Evolutionary conservation across 2,797 vertebrate species (phyloP).

Genomic region (Ciconia nigra): DNA sequence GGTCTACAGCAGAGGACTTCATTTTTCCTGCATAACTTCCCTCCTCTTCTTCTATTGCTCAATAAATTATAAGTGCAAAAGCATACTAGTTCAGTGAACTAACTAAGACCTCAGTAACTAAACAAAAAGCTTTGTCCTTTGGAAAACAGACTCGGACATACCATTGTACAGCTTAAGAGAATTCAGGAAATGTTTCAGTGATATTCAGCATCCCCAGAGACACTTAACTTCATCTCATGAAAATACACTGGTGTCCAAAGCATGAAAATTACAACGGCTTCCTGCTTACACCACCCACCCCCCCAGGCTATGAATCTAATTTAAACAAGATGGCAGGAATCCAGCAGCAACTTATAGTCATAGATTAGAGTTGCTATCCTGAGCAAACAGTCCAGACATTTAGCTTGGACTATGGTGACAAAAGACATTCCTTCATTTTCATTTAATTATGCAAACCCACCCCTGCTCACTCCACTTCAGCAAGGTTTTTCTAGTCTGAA

Average conservation of each 20-base stretch:
- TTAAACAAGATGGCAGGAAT: conserved; percentile 75
- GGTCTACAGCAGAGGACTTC: neutral
- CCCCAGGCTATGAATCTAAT: conserved; percentile 56
- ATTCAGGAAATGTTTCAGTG: conserved; percentile 80
- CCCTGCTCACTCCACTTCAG: neutral
- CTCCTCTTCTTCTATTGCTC: neutral
- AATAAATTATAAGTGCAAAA: neutral
- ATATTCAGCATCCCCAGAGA: conserved; percentile 74
- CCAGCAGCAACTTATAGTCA: conserved; percentile 48
- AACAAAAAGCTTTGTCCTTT: conserved; percentile 68
- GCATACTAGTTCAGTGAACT: conserved; percentile 17
- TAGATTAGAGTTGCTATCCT: conserved; percentile 19
- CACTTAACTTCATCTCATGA: conserved; percentile 69
- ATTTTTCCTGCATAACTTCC: neutral
- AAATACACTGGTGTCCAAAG: conserved; percentile 72
- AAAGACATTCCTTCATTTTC: conserved; percentile 33
- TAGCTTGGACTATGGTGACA: neutral
- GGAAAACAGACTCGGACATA: conserved; percentile 67
- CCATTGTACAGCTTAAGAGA: conserved; percentile 59
- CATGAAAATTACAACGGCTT: conserved; percentile 74
- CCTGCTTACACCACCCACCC: conserved; percentile 52
- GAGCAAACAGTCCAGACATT: neutral
- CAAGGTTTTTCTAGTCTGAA: neutral
- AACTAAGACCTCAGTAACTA: conserved; percentile 54
- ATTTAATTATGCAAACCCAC: neutral